These are phyloP conservation scores for Stigmatopora nigra DNA, from an alignment of 2,113 vertebrate species.

Conservation along the genomic window DNA sequence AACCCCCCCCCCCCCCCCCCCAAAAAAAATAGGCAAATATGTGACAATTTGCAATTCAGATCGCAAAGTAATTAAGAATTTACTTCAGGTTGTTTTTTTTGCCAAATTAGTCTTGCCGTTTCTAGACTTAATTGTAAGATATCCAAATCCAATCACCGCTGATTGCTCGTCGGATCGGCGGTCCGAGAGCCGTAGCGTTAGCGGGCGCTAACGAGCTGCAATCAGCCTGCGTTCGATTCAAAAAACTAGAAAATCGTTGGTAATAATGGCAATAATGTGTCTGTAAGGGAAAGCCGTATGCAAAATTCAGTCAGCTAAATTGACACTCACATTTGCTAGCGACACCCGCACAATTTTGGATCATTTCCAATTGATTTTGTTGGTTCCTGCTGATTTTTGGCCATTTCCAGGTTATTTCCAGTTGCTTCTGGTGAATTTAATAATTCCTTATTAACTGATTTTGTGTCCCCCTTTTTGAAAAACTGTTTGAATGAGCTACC, in stretches of 20 bases:
- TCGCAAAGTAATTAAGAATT: constrained; percentile 31
- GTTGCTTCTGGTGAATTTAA: too few species aligned
- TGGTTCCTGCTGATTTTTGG: too few species aligned
- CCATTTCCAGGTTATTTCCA: too few species aligned
- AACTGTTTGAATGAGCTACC: too few species aligned
- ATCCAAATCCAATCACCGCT: constrained; percentile 61
- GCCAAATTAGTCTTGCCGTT: constrained; percentile 45
- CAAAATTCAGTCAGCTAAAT: too few species aligned
- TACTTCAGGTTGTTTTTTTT: constrained; percentile 55
- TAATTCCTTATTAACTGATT: too few species aligned
- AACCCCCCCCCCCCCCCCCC: constrained; percentile 9
- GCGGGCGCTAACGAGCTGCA: constrained; percentile 48
- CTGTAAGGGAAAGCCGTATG: too few species aligned
- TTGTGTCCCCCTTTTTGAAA: too few species aligned
- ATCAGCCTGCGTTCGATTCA: constrained; percentile 27
- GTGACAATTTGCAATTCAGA: constrained; percentile 36
- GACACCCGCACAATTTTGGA: too few species aligned
- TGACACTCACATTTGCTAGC: too few species aligned
- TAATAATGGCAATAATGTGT: too few species aligned
- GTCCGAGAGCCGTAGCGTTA: constrained; percentile 24
- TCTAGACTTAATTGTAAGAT: constrained; percentile 49
- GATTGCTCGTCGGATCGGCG: constrained; percentile 46
- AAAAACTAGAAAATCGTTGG: neutral
- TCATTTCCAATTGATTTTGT: too few species aligned
- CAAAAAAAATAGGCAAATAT: neutral